Evolutionary conservation across 2,888 invertebrate genomes (phyloP), one percentile per base, ranked within the genome.

Genomic region (Halictus quadricinctus): DNA sequence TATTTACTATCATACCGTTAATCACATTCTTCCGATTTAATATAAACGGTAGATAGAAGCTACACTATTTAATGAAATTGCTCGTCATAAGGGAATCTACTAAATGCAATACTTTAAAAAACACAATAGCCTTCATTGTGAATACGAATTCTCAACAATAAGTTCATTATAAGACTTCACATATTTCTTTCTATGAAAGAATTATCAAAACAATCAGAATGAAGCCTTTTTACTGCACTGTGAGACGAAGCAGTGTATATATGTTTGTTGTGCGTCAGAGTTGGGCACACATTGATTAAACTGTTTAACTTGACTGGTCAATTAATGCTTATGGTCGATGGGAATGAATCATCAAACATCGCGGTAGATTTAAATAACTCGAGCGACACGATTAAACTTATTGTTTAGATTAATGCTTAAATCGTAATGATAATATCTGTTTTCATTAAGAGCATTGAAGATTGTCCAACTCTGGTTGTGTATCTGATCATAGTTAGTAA

Each of bases 161-260:
- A 78, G 72, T 83, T 83, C 69, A 43, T 88, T 43, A 36, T 36
- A 72, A 25, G 54, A 54, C 6, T 50, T 54, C 54, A 54, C 25
- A 15, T 29, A 36, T 72, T 43, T 82, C 72, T 83, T 83, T 82
- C 83, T 82, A 43, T 82, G 82, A 82, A 82, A 82, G 70, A 81
- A 82, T 12, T 58, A 70, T 74, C 10, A 69, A 75, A 36, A 60
- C 48, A 75, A 60, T 60, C 81, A 66, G 50, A 15, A 50, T 66
- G n/a, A 72, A 60, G 50, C 25, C 41, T 43, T 69, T 69, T 54
- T 15, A 64, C 50, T 81, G 10, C 50, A 29, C n/a, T 66, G 64
- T 10, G 50, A 18, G 41, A 50, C n/a, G 18, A 29, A 48, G 1
- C 43, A 64, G 10, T 50, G 41, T 64, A 64, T 64, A 60, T 21